Evolutionary conservation across 2,888 invertebrate species (phyloP).

Genomic region (Deilephila porcellus): DNA sequence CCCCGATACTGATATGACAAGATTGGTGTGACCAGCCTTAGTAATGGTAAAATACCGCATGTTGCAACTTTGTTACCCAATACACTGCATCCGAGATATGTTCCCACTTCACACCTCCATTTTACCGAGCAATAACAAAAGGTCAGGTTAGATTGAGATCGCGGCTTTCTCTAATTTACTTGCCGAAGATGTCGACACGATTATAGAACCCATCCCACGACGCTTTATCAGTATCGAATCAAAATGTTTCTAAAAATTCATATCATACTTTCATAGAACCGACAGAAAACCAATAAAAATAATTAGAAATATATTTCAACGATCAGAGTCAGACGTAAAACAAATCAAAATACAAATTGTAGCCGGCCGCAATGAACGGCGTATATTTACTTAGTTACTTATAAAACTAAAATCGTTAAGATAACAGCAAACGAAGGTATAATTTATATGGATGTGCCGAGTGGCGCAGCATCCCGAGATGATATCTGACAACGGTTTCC

Average conservation of each 20-base stretch:
- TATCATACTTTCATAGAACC: not conserved
- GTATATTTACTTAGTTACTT: conserved; percentile 22
- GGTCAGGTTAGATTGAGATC: conserved; percentile 18
- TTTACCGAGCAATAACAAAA: not conserved
- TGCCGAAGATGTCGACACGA: not conserved
- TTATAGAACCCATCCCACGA: not conserved
- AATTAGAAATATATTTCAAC: conserved; percentile 2
- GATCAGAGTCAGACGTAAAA: not conserved
- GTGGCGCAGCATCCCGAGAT: conserved; percentile 15
- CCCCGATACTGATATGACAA: no score
- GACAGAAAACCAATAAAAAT: not conserved
- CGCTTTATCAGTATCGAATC: conserved; percentile 6
- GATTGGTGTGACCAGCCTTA: not conserved
- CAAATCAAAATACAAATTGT: conserved; percentile 25
- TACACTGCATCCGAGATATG: not conserved
- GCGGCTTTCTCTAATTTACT: not conserved
- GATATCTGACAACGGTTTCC: conserved; percentile 22
- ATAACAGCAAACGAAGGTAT: conserved; percentile 22
- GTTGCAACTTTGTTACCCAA: not conserved
- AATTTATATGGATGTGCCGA: conserved; percentile 20
- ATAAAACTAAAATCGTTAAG: conserved; percentile 25
- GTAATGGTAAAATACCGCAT: not conserved
- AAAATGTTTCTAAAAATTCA: not conserved
- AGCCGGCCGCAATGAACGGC: conserved; percentile 13
- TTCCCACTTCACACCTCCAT: not conserved